phyloP scores from a whole-genome alignment of 2,113 vertebrate species.

The Engraulis encrasicolus region DNA sequence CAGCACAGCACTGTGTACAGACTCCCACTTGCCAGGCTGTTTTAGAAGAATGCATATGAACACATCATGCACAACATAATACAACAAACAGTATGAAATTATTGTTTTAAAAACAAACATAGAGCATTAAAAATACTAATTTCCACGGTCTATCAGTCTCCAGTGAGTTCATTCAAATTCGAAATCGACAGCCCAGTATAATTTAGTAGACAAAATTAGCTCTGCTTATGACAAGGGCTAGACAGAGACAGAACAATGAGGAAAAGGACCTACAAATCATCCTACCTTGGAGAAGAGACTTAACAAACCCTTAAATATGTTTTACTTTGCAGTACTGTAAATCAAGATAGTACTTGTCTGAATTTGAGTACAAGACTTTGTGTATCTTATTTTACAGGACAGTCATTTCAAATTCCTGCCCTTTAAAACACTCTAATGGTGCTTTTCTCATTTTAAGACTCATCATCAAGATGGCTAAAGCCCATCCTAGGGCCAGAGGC shows the following conservation, averaged over 20 bases:
- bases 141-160: not conserved
- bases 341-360: no score
- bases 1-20: not conserved
- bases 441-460: not conserved
- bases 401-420: no score
- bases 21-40: not conserved
- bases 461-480: not conserved
- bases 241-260: no score
- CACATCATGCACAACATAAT: constrained; percentile 4
- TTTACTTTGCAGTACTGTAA: no score
- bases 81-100: not conserved
- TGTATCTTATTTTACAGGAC: no score
- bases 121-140: not conserved
- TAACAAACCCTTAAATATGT: no score
- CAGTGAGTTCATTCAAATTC: not conserved
- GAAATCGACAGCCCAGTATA: not conserved
- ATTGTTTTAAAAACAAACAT: not conserved
- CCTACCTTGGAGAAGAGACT: no score
- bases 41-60: not conserved
- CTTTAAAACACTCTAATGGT: not conserved
- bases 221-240: not conserved
- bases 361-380: no score
- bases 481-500: not conserved
- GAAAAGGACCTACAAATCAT: no score
- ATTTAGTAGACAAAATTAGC: not conserved